Evolutionary conservation across 2,797 vertebrate genomes (phyloP), one percentile per base, ranked within the genome.

Genomic region (Crossoptilon crossoptilon): DNA sequence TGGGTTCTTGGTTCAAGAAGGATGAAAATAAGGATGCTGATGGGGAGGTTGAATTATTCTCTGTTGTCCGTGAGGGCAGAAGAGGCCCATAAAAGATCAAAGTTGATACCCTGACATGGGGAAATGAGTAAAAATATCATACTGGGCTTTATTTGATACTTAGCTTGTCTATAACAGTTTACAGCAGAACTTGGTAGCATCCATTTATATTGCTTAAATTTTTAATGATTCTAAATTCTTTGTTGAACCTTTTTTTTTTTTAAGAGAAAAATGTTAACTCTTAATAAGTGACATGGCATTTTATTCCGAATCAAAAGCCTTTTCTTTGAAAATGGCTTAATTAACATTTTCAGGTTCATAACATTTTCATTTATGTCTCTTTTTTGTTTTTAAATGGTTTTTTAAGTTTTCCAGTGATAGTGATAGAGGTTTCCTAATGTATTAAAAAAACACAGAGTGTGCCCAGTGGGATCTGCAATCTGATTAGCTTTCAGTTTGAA

Each of bases 341-440:
- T 97, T 98, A 97, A 98, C 97, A 97, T 97, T 98, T 97, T 94
- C 91, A 97, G 87, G 96, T 97, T 96, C 95, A 94, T 97, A 97
- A 98, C 96, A 97, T 97, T 98, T 98, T 97, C 97, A 97, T 97
- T 97, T 97, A 97, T 97, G 97, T 95, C 94, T 95, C 96, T 97
- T 29, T 97, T 88, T 97, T 97, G 97, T 97, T 97, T 97, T 97
- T 91, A 97, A 97, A 97, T 97, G 93, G 8, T 96, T 97, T 97
- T 96, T 97, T 80, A 97, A 98, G 96, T 97, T 98, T 98, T 97
- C 95, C 96, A 95, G 97, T 75, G 96, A 94, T 62, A 31, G 95
- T 81, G 96, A 96, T 97, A 96, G 96, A 95, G 91, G 26, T 84
- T 96, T 97, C 95, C 92, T 97, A 97, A 97, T 95, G 95, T 94